Conservation (phyloP, 2,113 vertebrate species). For the Notechis scutatus region DNA sequence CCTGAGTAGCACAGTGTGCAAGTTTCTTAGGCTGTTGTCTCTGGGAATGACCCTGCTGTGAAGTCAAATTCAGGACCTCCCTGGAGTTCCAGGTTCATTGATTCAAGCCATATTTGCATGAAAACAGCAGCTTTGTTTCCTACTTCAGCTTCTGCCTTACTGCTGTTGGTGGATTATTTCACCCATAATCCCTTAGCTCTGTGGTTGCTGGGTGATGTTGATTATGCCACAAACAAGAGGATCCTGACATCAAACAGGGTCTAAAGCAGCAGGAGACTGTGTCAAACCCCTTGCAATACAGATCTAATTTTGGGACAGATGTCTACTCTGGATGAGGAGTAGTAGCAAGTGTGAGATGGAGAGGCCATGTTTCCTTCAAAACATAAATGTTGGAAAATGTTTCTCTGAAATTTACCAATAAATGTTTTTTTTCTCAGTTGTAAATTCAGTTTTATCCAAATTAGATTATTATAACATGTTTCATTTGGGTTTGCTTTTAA, state of each 20-base stretch:
- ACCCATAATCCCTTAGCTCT: conserved; percentile 26
- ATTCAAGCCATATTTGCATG: conserved; percentile 10
- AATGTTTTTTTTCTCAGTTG: not conserved
- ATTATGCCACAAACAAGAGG: conserved; percentile 13
- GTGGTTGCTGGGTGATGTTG: conserved; percentile 18
- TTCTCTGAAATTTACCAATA: not conserved
- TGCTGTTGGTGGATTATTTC: conserved; percentile 20
- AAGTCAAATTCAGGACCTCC: conserved; percentile 15
- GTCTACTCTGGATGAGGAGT: not conserved
- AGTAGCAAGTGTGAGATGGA: not conserved
- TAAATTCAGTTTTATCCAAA: not conserved
- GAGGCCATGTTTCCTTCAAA: not conserved
- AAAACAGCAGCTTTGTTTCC: conserved; percentile 25
- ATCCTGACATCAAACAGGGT: conserved; percentile 24
- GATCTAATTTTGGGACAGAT: conserved; percentile 18
- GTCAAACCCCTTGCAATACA: not conserved
- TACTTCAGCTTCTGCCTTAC: conserved; percentile 5
- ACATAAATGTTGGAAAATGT: not conserved
- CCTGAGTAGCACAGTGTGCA: not conserved
- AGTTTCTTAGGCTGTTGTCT: conserved; percentile 3
- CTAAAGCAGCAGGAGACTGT: not conserved
- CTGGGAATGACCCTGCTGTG: not conserved
- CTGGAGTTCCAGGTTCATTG: conserved; percentile 7
- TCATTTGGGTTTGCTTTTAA: not conserved
- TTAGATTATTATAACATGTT: not conserved